These are phyloP conservation scores for Pecten maximus DNA, from an alignment of 2,888 invertebrate genomes.

Conservation along the genomic window DNA sequence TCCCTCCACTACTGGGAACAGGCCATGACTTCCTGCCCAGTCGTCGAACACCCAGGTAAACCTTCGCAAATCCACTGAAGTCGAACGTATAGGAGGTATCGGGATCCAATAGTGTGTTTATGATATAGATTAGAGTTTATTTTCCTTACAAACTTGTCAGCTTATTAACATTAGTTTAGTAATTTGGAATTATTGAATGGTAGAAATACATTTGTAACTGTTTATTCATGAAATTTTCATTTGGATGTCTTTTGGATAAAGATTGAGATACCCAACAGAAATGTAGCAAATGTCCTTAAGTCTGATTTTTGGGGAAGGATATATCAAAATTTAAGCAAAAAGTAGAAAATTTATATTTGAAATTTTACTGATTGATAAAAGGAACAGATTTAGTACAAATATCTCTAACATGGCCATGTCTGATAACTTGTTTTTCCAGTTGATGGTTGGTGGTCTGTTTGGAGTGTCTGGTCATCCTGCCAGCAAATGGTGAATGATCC, in stretches of 20 bases:
- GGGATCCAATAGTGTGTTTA: no score
- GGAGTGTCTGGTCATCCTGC: conserved; percentile 93
- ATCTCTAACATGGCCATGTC: background rate
- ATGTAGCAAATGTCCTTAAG: no score
- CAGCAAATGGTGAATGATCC: conserved; percentile 85
- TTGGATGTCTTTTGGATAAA: no score
- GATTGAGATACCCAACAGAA: no score
- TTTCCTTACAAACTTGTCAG: background rate
- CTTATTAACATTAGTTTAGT: no score
- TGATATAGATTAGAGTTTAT: background rate
- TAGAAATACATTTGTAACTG: no score
- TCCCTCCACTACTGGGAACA: conserved; percentile 89
- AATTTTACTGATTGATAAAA: background rate
- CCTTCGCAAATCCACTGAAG: background rate
- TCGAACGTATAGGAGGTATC: background rate
- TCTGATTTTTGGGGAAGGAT: no score
- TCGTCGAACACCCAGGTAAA: conserved; percentile 79
- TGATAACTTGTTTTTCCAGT: conserved; percentile 64
- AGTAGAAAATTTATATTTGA: background rate
- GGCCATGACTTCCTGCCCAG: conserved; percentile 88
- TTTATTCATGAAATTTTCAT: no score
- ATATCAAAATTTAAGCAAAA: no score
- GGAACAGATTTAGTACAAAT: background rate
- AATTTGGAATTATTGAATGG: no score
- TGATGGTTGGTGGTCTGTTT: conserved; percentile 88